Evolutionary conservation across 2,797 vertebrate species (phyloP), one percentile per base, ranked within the genome.

Genomic region (Megaceryle alcyon): DNA sequence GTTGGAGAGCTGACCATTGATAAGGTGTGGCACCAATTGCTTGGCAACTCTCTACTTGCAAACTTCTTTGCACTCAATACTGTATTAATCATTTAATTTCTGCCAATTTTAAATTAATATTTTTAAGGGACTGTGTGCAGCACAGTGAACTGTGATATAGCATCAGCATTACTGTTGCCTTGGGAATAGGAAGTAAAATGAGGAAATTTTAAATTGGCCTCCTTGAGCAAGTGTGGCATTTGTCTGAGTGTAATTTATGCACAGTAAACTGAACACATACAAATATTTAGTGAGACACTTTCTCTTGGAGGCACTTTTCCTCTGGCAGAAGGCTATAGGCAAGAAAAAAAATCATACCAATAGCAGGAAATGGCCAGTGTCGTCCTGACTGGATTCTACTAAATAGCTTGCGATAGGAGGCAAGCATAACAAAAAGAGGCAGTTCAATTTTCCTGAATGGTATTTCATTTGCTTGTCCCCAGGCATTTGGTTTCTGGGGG

Each of bases 61-160:
- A 59, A 70, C 26, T 56, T 85, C 77, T 60, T 57, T 53, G 63
- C 76, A 69, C 75, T 97, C 91, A 82, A 87, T 96, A 83, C 41
- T 83, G 35, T 83, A 88, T 95, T 95, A 96, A 95, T 96, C 46
- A 90, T 95, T 95, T 86, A 81, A 37, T 90, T 88, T 92, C 69
- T 91, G 48, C 41, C 85, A 91, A 60, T 92, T 90, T 85, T 73
- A 94, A 96, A 90, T 65, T 63, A 31, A 54, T 94, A 72, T 82
- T 26, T 87, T 81, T 93, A 70, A 92, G 26, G 14, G 44, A 59
- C 75, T 82, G 29, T 33, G 53, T 77, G 53, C 75, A 87, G 25
- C 48, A 29, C 22, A 64, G 39, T 43, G 54, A 72, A 88, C 78
- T n/a, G 33, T 26, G 73, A 56, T 66, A 28, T 82, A 85, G 59